Evolutionary conservation across 1,140 invertebrate species (phyloP).

Genomic region (Sminthurinus signatus): DNA sequence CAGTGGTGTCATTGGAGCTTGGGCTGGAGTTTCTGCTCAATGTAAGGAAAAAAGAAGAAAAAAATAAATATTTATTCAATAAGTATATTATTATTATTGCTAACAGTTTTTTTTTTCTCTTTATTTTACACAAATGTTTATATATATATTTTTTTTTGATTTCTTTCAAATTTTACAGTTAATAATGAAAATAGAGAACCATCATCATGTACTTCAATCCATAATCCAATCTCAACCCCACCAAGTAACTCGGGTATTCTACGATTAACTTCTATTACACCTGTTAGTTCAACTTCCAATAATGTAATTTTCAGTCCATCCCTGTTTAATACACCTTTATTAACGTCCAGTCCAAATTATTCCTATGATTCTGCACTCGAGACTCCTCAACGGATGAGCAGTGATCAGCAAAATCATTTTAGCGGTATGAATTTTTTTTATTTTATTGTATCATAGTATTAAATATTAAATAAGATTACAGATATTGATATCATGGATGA

Average conservation of each 20-base stretch:
- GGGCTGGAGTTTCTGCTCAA: slow-evolving; percentile 3
- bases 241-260: neutral
- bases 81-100: too few relatives aligned
- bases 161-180: neutral
- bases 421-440: too few relatives aligned
- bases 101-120: neutral
- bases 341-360: slow-evolving; percentile 5
- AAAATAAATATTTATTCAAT: too few relatives aligned
- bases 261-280: neutral
- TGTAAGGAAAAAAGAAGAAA: too few relatives aligned
- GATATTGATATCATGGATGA: too few relatives aligned
- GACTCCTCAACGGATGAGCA: neutral
- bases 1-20: slow-evolving; percentile 5
- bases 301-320: slow-evolving; percentile 9
- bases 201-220: too few relatives aligned
- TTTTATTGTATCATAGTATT: too few relatives aligned
- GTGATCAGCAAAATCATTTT: too few relatives aligned
- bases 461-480: too few relatives aligned
- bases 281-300: neutral
- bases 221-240: neutral
- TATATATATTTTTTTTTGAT: neutral
- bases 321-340: slow-evolving; percentile 10
- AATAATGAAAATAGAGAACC: slow-evolving; percentile 9
- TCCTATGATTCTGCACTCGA: slow-evolving; percentile 4
- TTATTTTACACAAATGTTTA: neutral